phyloP scores from a whole-genome alignment of 2,888 invertebrate species.

The Agrenia bidenticulata region DNA sequence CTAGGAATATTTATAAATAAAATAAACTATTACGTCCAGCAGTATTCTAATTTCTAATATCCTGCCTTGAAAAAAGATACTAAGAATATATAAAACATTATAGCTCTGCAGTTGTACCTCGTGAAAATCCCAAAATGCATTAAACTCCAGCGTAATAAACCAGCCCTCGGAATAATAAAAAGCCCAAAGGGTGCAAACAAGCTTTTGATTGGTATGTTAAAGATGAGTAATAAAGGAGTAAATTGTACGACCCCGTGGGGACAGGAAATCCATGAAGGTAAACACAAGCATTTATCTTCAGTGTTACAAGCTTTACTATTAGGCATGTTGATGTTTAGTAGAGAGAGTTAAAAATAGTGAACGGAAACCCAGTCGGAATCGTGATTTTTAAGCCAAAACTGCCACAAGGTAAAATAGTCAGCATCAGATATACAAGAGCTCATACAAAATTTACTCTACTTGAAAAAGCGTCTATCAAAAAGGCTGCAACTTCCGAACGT shows the following conservation, averaged over 20 bases:
- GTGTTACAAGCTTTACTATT: background rate
- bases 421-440: no score
- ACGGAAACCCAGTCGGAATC: conserved; percentile 4
- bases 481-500: background rate
- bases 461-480: no score
- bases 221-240: conserved; percentile 21
- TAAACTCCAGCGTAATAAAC: no score
- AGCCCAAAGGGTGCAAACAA: background rate
- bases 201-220: conserved; percentile 17
- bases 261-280: conserved; percentile 20
- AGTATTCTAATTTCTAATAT: no score
- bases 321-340: background rate
- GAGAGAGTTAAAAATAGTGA: conserved; percentile 4
- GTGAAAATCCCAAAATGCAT: no score
- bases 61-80: no score
- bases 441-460: conserved; percentile 8
- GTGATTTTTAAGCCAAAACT: conserved; percentile 5
- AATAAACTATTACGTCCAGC: no score
- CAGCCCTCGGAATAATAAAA: no score
- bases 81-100: no score
- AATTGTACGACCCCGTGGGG: conserved; percentile 17
- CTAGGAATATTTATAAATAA: no score
- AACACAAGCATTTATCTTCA: conserved; percentile 10
- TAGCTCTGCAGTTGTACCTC: no score
- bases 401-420: background rate